Conservation (phyloP, 2,113 vertebrate genomes). For the Hippolais icterina region DNA sequence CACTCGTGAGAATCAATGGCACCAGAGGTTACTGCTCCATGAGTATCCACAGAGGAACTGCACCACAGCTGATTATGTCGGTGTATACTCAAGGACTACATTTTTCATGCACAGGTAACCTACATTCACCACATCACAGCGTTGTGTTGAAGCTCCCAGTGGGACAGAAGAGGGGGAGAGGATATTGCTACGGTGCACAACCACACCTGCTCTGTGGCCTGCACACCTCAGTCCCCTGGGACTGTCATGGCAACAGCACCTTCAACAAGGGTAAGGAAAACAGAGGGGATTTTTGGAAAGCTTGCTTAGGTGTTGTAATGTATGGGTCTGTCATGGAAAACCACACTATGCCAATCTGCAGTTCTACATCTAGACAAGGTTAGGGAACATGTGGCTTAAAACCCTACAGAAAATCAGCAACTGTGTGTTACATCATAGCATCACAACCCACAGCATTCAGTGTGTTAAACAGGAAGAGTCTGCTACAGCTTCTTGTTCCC, state of each 20-base stretch:
- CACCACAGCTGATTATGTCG: background rate
- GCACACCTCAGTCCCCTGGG: background rate
- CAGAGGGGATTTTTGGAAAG: background rate
- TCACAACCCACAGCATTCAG: background rate
- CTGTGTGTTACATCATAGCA: background rate
- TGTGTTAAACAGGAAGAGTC: background rate
- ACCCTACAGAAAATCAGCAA: background rate
- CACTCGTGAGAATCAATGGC: fast-evolving
- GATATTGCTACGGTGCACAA: fast-evolving
- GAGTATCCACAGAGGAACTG: background rate
- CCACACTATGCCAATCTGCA: fast-evolving
- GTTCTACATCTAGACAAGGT: background rate
- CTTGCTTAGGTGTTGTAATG: background rate
- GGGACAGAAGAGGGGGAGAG: background rate
- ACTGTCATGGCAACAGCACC: background rate
- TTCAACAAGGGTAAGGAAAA: background rate
- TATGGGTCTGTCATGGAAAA: background rate
- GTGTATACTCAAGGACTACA: background rate
- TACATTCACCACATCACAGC: fast-evolving
- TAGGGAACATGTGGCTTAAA: background rate
- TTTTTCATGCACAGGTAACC: background rate
- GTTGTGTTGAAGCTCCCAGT: fast-evolving
- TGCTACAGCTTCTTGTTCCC: background rate
- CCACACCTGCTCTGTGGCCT: background rate
- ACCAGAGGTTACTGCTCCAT: background rate